Base-by-base conservation (phyloP, 1,140 invertebrate genomes). In the Hirudo medicinalis region DNA sequence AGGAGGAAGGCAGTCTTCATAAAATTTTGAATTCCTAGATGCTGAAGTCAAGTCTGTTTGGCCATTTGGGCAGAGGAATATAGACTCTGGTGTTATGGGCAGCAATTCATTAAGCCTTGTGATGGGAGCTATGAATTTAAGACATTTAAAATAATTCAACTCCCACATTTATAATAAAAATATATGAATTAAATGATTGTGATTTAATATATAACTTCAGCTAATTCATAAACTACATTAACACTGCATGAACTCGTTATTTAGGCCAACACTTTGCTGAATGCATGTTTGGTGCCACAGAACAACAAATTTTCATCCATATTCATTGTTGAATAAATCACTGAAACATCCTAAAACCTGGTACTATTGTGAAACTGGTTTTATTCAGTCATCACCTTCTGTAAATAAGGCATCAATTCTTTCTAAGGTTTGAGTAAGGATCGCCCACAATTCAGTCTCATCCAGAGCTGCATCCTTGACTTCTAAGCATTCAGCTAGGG, bases 41-140 rank as follows among this genome's bases (percentile, higher is more conserved):
- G 57, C 6, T 32, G 57, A 25, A 9, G 29, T n/a, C 57, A 63
- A 20, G 0, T 63, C 57, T 22, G 29, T 32, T 22, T 63, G 57
- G 22, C 57, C 57, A 63, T 63, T 63, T 22, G 57, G 57, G 29
- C 57, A 63, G 22, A 63, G 57, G 22, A 63, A 32, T 22, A 63
- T 63, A 19, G 57, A 63, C 22, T 63, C 57, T 32, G 57, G 57
- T 25, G 57, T 63, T 63, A 63, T n/a, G 8, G 57, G 57, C 22
- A 63, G 57, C 29, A 63, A 63, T 17, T 49, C 43, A 49, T 49
- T 49, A 49, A 49, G 57, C 19, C 29, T 63, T 22, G 22, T 22
- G 4, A 6, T 63, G 13, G 57, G 8, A 25, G 17, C 29, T 63
- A 15, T 63, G 22, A 25, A 22, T 63, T 25, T 2, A 63, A 63